phyloP scores from a whole-genome alignment of 2,113 vertebrate species.

The Cacatua alba region DNA sequence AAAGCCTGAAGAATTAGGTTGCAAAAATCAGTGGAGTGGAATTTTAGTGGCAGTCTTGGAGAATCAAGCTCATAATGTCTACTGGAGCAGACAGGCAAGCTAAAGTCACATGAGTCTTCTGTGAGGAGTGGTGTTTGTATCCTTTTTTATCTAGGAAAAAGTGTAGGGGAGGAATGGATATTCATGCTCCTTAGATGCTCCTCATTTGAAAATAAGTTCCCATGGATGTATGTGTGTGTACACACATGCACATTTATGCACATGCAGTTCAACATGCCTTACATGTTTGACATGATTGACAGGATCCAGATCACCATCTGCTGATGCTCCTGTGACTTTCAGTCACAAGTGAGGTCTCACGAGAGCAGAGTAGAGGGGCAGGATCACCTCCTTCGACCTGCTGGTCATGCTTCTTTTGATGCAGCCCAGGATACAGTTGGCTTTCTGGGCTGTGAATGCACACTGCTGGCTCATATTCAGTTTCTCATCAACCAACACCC shows the following conservation, averaged over 20 bases:
- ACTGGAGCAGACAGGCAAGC: slow-evolving; percentile 63
- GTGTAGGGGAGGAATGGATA: not conserved
- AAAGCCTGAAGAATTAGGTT: slow-evolving; percentile 68
- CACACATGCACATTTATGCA: fast-evolving
- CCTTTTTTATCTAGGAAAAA: not conserved
- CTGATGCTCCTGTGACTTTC: not conserved
- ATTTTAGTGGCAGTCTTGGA: slow-evolving; percentile 69
- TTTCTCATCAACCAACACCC: not conserved
- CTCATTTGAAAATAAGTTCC: not conserved
- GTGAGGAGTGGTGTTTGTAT: slow-evolving; percentile 6
- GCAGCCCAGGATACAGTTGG: not conserved
- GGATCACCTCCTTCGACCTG: not conserved
- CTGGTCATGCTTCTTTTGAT: not conserved
- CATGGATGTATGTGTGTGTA: not conserved
- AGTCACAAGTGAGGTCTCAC: not conserved
- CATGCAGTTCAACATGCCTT: not conserved
- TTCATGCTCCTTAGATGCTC: not conserved
- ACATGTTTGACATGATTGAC: too few species aligned
- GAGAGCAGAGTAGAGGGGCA: not conserved
- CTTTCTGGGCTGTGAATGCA: not conserved
- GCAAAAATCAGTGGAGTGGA: slow-evolving; percentile 64
- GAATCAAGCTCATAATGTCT: slow-evolving; percentile 66
- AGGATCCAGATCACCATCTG: not conserved
- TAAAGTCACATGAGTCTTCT: slow-evolving; percentile 47
- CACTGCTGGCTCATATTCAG: not conserved